Evolutionary conservation across 2,113 vertebrate genomes (phyloP), one percentile per base, ranked within the genome.

Genomic region (Hyla sarda): DNA sequence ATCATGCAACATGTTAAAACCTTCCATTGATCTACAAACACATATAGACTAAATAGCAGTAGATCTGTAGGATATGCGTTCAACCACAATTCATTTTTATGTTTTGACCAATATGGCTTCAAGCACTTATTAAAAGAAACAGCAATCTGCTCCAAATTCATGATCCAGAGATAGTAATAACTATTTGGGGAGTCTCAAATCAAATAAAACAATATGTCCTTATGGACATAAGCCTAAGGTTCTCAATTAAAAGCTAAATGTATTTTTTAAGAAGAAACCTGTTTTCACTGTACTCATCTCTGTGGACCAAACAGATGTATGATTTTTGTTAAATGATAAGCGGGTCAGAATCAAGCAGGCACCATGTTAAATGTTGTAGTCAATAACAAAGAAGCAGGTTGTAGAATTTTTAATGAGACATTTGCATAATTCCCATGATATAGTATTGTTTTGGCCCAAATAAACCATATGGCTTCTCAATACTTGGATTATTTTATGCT

Each of bases 131-230:
- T 50, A 84, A 84, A 48, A 84, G n/a, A 76, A 60, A 62, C 56
- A 17, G 41, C 83, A 84, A 84, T 62, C 73, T 84, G 83, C 62
- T 75, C 52, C 32, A 84, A 84, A 52, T 60, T 25, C 16, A 50
- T 16, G n/a, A 62, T 65, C 52, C 23, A 48, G 52, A 58, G 54
- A 84, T 60, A 58, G 69, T 72, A 37, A 34, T 73, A 74, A 83
- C 83, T 76, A 84, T 84, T 75, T 76, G 73, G 72, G 83, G 71
- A 76, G 56, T 84, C 41, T 84, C 83, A 84, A 76, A 76, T 65
- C 83, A 84, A 76, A 84, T 75, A 84, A 56, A 84, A 84, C 69
- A 84, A 76, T 65, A 84, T 76, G 83, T 47, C 72, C 83, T 77
- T 48, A 65, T 62, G 25, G 52, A 84, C 72, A 17, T 17, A 28